Conservation (phyloP, 2,888 invertebrate species). For the Vannuccia rotundouncinata region DNA sequence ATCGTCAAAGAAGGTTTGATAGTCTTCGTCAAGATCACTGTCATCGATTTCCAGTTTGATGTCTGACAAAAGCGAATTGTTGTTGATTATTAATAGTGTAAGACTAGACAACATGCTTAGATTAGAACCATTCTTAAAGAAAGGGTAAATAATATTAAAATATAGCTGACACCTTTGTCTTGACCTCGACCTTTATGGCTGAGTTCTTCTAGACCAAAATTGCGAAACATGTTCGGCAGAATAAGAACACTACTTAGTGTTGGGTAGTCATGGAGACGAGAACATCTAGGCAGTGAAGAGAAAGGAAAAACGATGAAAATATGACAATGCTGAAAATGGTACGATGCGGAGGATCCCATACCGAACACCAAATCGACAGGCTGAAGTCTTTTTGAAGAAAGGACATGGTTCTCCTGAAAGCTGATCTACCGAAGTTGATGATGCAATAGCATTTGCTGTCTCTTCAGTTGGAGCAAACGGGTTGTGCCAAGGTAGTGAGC, state of each 20-base stretch:
- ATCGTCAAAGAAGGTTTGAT: slow-evolving; percentile 15
- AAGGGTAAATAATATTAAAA: no score
- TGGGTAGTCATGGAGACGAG: neutral
- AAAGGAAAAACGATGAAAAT: neutral
- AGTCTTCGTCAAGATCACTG: slow-evolving; percentile 6
- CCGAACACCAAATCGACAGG: neutral
- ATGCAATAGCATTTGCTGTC: neutral
- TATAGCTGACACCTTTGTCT: no score
- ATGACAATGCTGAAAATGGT: neutral
- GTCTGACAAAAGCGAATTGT: neutral
- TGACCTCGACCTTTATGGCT: no score
- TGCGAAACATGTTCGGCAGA: neutral
- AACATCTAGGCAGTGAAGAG: no score
- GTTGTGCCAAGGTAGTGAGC: neutral
- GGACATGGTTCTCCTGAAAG: neutral
- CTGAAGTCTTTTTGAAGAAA: neutral
- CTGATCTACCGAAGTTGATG: neutral
- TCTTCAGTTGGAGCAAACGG: neutral
- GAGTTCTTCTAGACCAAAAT: neutral
- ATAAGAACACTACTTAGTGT: neutral
- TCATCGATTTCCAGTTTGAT: slow-evolving; percentile 12
- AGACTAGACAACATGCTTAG: no score
- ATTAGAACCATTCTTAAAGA: no score
- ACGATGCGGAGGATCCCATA: neutral
- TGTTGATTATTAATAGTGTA: neutral